These are phyloP conservation scores for Tympanuchus pallidicinctus DNA, from an alignment of 2,113 vertebrate species.

Conservation along the genomic window DNA sequence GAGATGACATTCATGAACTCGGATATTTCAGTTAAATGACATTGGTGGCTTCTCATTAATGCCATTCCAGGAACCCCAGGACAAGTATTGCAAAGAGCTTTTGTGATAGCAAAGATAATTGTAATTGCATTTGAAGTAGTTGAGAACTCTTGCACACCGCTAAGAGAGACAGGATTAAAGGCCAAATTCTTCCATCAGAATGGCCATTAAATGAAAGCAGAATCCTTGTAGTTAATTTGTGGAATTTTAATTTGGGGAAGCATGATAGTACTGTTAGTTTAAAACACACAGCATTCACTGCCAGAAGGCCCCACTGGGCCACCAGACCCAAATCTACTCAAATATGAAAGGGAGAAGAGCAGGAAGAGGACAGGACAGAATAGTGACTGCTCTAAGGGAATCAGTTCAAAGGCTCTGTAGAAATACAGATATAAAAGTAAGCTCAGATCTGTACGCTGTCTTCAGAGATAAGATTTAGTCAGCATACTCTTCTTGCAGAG, in stretches of 20 bases:
- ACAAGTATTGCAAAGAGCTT: slow-evolving; percentile 32
- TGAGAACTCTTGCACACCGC: background rate
- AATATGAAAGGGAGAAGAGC: slow-evolving; percentile 46
- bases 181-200: slow-evolving; percentile 37
- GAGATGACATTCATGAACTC: background rate
- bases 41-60: slow-evolving; percentile 6
- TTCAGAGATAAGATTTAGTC: slow-evolving; percentile 17
- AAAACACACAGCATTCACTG: slow-evolving; percentile 27
- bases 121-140: slow-evolving; percentile 3
- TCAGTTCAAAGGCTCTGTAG: slow-evolving; percentile 39
- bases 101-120: slow-evolving; percentile 28
- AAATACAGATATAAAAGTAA: slow-evolving; percentile 23
- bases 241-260: slow-evolving; percentile 50
- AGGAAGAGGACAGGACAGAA: slow-evolving; percentile 13
- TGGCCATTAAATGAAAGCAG: slow-evolving; percentile 30
- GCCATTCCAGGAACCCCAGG: background rate
- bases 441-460: background rate
- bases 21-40: background rate
- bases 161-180: slow-evolving; percentile 49
- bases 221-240: slow-evolving; percentile 9
- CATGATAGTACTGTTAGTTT: background rate
- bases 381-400: slow-evolving; percentile 11
- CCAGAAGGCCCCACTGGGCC: background rate
- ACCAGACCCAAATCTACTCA: slow-evolving; percentile 35
- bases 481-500: background rate